Conservation (phyloP, 2,797 vertebrate species). For the Microctenopoma lineatum region DNA sequence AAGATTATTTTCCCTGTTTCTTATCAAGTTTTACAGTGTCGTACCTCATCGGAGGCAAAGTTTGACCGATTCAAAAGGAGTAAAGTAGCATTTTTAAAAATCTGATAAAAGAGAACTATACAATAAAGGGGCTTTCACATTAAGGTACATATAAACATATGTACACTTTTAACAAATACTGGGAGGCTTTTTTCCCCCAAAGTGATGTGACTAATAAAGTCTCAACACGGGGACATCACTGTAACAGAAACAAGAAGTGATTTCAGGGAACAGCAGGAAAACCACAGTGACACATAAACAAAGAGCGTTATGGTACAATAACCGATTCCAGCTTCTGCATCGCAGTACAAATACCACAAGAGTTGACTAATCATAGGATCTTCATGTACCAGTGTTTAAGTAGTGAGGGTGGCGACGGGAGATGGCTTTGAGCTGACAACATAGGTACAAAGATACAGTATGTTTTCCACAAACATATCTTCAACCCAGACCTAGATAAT, state of each 20-base stretch:
- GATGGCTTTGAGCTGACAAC: slow-evolving; percentile 32
- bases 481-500: slow-evolving; percentile 25
- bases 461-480: slow-evolving; percentile 23
- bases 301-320: slow-evolving; percentile 7
- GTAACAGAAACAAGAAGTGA: slow-evolving; percentile 26
- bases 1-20: slow-evolving; percentile 37
- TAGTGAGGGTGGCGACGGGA: slow-evolving; percentile 27
- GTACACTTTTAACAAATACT: slow-evolving; percentile 65
- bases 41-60: slow-evolving; percentile 31
- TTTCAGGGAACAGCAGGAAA: slow-evolving; percentile 44
- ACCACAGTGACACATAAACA: slow-evolving; percentile 11
- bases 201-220: slow-evolving; percentile 31
- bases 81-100: slow-evolving; percentile 48
- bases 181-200: slow-evolving; percentile 23
- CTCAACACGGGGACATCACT: slow-evolving; percentile 16
- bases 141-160: slow-evolving; percentile 70
- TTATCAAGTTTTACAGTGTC: slow-evolving; percentile 39
- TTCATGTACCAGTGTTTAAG: slow-evolving; percentile 19
- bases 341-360: slow-evolving; percentile 4
- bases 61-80: slow-evolving; percentile 45
- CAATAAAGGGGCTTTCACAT: slow-evolving; percentile 62
- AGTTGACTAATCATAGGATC: slow-evolving; percentile 5
- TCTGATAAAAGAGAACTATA: slow-evolving; percentile 48
- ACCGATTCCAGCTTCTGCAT: slow-evolving; percentile 3
- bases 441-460: slow-evolving; percentile 6